Conservation (phyloP, 1,140 invertebrate species). For the Zaprionus inermis region DNA sequence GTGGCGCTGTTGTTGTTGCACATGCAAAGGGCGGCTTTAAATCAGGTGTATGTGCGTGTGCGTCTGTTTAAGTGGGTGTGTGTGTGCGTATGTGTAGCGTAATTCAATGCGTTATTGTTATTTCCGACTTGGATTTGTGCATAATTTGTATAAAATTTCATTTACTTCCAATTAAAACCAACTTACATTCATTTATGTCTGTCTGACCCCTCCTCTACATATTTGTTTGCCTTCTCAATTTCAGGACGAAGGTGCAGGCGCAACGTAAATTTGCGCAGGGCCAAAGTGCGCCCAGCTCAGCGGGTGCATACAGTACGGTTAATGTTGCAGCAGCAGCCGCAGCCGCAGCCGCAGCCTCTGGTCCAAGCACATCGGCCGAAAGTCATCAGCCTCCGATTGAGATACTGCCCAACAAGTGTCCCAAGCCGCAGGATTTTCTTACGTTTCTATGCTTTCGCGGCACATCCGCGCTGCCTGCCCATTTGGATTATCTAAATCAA, state of each 20-base stretch:
- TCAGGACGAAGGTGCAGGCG: slow-evolving; percentile 92
- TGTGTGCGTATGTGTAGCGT: slow-evolving; percentile 14
- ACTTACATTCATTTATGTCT: slow-evolving; percentile 33
- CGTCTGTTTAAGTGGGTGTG: slow-evolving; percentile 4
- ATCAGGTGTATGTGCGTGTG: slow-evolving; percentile 38
- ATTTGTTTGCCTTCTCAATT: slow-evolving; percentile 37
- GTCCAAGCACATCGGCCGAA: slow-evolving; percentile 84
- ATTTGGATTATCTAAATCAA: slow-evolving; percentile 90
- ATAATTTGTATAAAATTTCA: slow-evolving; percentile 59
- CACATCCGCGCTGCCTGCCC: slow-evolving; percentile 89
- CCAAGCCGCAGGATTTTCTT: slow-evolving; percentile 95
- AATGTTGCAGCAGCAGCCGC: slow-evolving; percentile 39
- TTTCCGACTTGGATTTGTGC: slow-evolving; percentile 46
- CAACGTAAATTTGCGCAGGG: slow-evolving; percentile 96
- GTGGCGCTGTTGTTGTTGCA: slow-evolving; percentile 62
- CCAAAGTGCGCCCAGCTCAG: slow-evolving; percentile 85
- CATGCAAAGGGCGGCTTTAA: slow-evolving; percentile 59
- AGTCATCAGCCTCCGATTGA: slow-evolving; percentile 85
- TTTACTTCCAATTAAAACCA: slow-evolving; percentile 54
- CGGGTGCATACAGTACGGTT: slow-evolving; percentile 50
- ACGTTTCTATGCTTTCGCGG: slow-evolving; percentile 95
- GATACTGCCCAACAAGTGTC: slow-evolving; percentile 88
- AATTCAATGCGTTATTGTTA: slow-evolving; percentile 45
- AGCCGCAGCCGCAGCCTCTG: slow-evolving; percentile 84
- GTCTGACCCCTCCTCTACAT: background rate